phyloP scores from a whole-genome alignment of 2,113 vertebrate species.

The Macquaria ambigua region DNA sequence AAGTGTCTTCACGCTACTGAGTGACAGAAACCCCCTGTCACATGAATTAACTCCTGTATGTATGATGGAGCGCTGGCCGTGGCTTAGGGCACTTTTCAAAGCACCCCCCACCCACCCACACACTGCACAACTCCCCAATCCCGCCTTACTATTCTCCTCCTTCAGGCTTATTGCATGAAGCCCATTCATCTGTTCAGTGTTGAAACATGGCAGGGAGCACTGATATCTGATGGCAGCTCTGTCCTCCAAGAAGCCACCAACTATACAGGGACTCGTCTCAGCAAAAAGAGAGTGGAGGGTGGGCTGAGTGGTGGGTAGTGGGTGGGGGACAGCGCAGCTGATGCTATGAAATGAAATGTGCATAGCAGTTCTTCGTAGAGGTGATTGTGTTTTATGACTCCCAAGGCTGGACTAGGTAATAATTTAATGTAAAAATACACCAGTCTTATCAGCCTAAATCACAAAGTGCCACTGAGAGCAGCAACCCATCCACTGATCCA shows the following conservation, averaged over 20 bases:
- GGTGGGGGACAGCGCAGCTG: conserved; percentile 10
- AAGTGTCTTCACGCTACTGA: conserved; percentile 62
- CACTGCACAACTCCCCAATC: conserved; percentile 22
- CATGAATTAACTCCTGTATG: conserved; percentile 70
- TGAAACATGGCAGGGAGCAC: conserved; percentile 69
- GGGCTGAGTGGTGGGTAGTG: conserved; percentile 27
- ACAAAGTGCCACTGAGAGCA: conserved; percentile 24
- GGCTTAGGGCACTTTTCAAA: conserved; percentile 67
- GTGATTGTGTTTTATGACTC: conserved; percentile 61
- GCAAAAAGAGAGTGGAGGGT: conserved; percentile 41
- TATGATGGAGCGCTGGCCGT: conserved; percentile 72
- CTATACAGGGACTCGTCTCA: conserved; percentile 40
- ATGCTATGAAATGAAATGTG: conserved; percentile 49
- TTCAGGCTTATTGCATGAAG: conserved; percentile 75
- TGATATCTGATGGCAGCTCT: conserved; percentile 75
- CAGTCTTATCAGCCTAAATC: conserved; percentile 39
- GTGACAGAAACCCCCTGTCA: conserved; percentile 77
- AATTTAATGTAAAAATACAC: conserved; percentile 44
- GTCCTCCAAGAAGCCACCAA: conserved; percentile 55
- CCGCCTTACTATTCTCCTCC: conserved; percentile 55
- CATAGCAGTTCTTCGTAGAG: conserved; percentile 33
- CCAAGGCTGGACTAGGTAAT: conserved; percentile 33
- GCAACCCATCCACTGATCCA: background rate
- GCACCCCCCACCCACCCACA: conserved; percentile 11
- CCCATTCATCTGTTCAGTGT: conserved; percentile 80